Evolutionary conservation across 2,113 vertebrate species (phyloP).

Genomic region (Triplophysa dalaica): DNA sequence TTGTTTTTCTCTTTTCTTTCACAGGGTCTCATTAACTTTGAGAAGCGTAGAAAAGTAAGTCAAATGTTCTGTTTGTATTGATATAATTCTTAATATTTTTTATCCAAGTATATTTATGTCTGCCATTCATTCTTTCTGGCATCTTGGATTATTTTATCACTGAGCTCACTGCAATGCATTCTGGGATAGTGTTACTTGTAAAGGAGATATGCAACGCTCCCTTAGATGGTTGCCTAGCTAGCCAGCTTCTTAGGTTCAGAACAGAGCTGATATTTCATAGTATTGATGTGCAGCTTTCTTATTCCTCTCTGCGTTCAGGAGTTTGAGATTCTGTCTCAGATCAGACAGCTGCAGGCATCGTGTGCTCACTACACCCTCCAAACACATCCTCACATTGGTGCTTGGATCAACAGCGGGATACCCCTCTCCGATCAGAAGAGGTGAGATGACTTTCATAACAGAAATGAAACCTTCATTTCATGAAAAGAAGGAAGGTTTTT

Average conservation of each 20-base stretch:
- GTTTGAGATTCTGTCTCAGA: slow-evolving; percentile 82
- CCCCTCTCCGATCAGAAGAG: slow-evolving; percentile 85
- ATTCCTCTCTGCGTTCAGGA: slow-evolving; percentile 68
- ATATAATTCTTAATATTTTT: no score
- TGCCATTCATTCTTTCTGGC: no score
- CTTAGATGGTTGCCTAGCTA: no score
- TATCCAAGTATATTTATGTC: no score
- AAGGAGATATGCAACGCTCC: background rate
- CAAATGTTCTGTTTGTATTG: background rate
- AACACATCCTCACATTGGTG: slow-evolving; percentile 59
- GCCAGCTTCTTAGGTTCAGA: no score
- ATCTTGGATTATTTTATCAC: no score
- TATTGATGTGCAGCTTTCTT: background rate
- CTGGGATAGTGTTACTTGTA: background rate
- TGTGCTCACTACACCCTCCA: slow-evolving; percentile 75
- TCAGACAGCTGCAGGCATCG: slow-evolving; percentile 80
- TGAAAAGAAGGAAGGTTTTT: background rate
- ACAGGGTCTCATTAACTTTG: slow-evolving; percentile 88
- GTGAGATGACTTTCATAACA: slow-evolving; percentile 56
- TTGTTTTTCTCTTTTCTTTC: slow-evolving; percentile 7
- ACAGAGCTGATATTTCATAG: background rate
- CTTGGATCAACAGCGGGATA: slow-evolving; percentile 70
- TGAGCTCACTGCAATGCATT: background rate
- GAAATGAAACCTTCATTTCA: no score
- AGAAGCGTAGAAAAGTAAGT: slow-evolving; percentile 85